phyloP scores from a whole-genome alignment of 2,888 invertebrate genomes.

The Chirona hameri region DNA sequence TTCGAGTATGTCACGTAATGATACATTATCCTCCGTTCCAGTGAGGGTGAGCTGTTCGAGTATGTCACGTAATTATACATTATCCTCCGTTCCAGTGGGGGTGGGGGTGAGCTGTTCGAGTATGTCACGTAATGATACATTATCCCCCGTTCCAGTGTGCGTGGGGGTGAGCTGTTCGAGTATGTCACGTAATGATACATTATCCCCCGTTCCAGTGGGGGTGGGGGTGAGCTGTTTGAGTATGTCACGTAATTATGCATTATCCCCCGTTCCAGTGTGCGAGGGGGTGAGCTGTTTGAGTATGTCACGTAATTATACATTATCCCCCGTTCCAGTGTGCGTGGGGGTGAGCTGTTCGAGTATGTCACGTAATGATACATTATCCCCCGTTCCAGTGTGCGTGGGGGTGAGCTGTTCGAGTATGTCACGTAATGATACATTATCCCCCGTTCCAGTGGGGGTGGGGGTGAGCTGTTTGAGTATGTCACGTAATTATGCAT shows the following conservation, averaged over 20 bases:
- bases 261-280: constrained; percentile 54
- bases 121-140: too few species aligned
- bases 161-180: constrained; percentile 64
- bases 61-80: too few species aligned
- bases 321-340: constrained; percentile 54
- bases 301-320: too few species aligned
- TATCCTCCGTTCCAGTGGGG: constrained; percentile 54
- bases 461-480: constrained; percentile 64
- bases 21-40: too few species aligned
- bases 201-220: constrained; percentile 54
- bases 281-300: constrained; percentile 64
- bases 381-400: constrained; percentile 54
- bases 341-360: constrained; percentile 64
- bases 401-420: constrained; percentile 64
- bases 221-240: constrained; percentile 64
- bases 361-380: too few species aligned
- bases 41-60: constrained; percentile 64
- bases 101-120: constrained; percentile 64
- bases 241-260: too few species aligned
- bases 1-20: constrained; percentile 59
- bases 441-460: constrained; percentile 54
- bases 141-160: constrained; percentile 54
- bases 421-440: too few species aligned
- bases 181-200: too few species aligned
- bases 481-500: too few species aligned